Evolutionary conservation across 2,797 vertebrate genomes (phyloP).

Genomic region (Chaetodon trifasciatus): DNA sequence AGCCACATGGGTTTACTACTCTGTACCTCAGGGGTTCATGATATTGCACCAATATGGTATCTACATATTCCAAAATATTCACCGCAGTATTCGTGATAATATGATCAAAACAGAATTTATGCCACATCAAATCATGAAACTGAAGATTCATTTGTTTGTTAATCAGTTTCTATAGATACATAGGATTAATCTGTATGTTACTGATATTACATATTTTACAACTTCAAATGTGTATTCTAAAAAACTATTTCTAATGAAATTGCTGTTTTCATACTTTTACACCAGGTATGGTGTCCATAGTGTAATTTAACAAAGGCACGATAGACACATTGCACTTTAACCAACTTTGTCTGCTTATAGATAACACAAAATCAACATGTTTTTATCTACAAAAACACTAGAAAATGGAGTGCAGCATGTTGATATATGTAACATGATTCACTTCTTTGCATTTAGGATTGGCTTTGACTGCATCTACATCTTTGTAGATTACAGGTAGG

Average conservation of each 20-base stretch:
- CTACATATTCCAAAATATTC: too few species aligned
- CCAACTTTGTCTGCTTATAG: background rate
- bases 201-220: too few species aligned
- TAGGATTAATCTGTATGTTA: too few species aligned
- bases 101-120: too few species aligned
- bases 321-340: background rate
- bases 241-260: too few species aligned
- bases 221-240: too few species aligned
- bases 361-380: background rate
- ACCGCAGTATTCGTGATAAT: too few species aligned
- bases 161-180: too few species aligned
- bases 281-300: background rate
- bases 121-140: too few species aligned
- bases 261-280: background rate
- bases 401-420: background rate
- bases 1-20: background rate
- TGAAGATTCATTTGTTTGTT: too few species aligned
- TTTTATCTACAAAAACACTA: background rate
- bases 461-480: background rate
- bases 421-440: background rate
- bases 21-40: background rate
- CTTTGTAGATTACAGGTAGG: background rate
- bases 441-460: background rate
- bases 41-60: background rate
- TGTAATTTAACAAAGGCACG: background rate